Base-by-base conservation (phyloP, 2,888 invertebrate genomes). In the Scaptomyza reducta region DNA sequence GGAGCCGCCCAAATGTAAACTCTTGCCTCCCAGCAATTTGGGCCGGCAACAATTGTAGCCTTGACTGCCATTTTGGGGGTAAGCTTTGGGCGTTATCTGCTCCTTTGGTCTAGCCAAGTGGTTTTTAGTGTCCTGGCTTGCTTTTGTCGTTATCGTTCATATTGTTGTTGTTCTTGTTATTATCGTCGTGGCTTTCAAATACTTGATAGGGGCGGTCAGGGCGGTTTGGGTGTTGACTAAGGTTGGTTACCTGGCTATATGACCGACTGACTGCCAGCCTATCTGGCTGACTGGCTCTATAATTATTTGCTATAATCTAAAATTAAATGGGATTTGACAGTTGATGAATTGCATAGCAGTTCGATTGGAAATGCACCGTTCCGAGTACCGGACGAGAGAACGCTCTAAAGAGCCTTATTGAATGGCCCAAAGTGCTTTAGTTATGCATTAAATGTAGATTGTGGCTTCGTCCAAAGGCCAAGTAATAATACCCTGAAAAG, bases 321-420 rank as follows among this genome's bases (percentile, higher is more conserved):
- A 81, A 79, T 79, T 81, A 74, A 81, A 81, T 81, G 85, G 81
- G 81, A 81, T 81, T 81, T 84, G 81, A 81, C 81, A 79, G 79
- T 81, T 81, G 81, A 81, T 84, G 81, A 81, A 84, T 84, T 79
- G 85, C 79, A 60, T 54, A 81, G 77, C 61, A 81, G 77, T 70
- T 81, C 79, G 66, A 77, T 81, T 74, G 77, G 63, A 67, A 77
- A 79, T 79, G 65, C 74, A 77, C 44, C 33, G 29, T 31, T 9
- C 31, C 38, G 33, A 27, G 33, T 31, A 55, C 35, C 70, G 54
- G 10, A 16, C 10, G 16, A 22, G 22, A 51, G 51, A 53, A 54
- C 49, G 33, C 35, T 25, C 5, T 25, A 46, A 62, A 70, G 70
- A 54, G 67, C 61, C 54, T 62, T 14, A 70, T 70, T 70, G 62